Evolutionary conservation across 23 tunicate species (phyloP).

Genomic region (Botrylloides violaceus): DNA sequence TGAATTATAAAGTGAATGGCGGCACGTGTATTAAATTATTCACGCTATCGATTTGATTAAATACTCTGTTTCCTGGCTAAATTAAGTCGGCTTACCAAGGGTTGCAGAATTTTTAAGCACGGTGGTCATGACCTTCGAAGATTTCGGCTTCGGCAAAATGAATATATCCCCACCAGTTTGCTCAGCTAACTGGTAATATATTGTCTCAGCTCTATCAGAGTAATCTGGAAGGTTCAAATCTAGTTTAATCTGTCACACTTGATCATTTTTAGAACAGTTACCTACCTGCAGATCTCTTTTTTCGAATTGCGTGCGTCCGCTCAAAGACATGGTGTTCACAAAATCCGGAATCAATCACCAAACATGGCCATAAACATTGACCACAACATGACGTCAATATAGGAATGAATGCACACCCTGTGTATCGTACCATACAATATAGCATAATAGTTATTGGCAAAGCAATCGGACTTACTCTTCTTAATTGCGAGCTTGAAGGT

Average conservation of each 20-base stretch:
- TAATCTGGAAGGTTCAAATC: background rate
- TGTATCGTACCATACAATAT: background rate
- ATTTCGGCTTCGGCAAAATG: slow-evolving; percentile 50
- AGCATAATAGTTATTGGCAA: background rate
- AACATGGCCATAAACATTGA: slow-evolving; percentile 41
- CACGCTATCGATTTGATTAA: too few relatives aligned
- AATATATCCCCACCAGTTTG: slow-evolving; percentile 50
- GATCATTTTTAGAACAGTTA: too few relatives aligned
- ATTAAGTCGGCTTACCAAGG: background rate
- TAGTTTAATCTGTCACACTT: too few relatives aligned
- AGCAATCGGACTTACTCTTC: slow-evolving; percentile 28
- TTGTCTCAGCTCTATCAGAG: background rate
- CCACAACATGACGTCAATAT: slow-evolving; percentile 63
- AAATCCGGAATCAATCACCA: slow-evolving; percentile 23
- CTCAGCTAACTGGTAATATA: slow-evolving; percentile 43
- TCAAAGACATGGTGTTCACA: slow-evolving; percentile 23
- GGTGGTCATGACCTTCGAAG: slow-evolving; percentile 17
- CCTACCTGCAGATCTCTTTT: background rate
- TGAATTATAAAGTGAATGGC: too few relatives aligned
- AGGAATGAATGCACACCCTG: slow-evolving; percentile 55
- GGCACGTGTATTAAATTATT: too few relatives aligned
- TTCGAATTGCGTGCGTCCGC: background rate
- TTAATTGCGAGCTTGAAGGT: background rate
- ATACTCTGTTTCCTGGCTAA: too few relatives aligned
- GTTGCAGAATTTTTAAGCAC: background rate